phyloP scores from a whole-genome alignment of 1,140 invertebrate species.

The Zaprionus kolodkinae region DNA sequence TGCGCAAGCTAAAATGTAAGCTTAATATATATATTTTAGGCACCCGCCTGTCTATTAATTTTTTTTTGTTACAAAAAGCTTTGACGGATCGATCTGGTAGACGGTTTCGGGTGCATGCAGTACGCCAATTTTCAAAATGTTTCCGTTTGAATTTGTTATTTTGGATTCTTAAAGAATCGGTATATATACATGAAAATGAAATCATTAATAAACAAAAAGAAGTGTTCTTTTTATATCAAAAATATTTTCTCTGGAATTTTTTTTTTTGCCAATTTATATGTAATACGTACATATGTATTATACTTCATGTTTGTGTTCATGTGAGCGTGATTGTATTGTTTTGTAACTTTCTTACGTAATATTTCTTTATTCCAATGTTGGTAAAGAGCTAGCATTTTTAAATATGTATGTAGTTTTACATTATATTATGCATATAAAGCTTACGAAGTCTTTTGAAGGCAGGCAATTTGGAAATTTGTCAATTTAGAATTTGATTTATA shows the following conservation, averaged over 20 bases:
- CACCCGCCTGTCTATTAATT: conserved; percentile 12
- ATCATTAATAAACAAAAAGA: conserved; percentile 62
- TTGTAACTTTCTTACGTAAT: neutral
- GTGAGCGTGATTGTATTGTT: conserved; percentile 49
- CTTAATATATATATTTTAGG: conserved; percentile 9
- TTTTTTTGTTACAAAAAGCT: conserved; percentile 52
- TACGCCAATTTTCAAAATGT: conserved; percentile 56
- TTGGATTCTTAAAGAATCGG: conserved; percentile 37
- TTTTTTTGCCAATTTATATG: conserved; percentile 46
- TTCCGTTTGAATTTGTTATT: conserved; percentile 43
- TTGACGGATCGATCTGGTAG: conserved; percentile 72
- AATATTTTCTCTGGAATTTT: conserved; percentile 21
- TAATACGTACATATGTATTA: neutral
- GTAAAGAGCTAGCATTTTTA: neutral
- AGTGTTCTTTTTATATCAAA: conserved; percentile 26
- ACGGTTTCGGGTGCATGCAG: conserved; percentile 78
- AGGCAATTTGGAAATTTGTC: neutral
- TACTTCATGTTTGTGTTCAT: conserved; percentile 32
- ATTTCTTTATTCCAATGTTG: neutral
- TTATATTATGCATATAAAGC: neutral
- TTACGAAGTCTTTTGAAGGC: neutral
- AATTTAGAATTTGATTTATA: neutral
- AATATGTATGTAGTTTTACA: neutral
- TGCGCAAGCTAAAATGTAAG: conserved; percentile 26
- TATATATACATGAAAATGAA: conserved; percentile 44